Evolutionary conservation across 53 echinoderm and acorn worm species (phyloP), one percentile per base, ranked within the genome.

Genomic region (Mesocentrotus franciscanus): DNA sequence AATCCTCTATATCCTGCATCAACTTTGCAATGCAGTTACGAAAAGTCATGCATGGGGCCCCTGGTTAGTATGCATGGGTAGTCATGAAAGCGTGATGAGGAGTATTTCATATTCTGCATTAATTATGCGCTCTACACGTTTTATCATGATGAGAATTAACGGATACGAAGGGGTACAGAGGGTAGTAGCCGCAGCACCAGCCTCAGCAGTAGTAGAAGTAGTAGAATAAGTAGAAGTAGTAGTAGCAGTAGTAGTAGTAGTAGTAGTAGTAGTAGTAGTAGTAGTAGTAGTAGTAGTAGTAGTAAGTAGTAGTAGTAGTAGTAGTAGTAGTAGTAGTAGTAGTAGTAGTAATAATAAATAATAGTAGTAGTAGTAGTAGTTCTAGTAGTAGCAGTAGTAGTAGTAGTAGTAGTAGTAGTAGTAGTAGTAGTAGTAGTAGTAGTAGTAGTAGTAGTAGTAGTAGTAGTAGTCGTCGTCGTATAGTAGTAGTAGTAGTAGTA

Each of bases 271-370:
- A 70, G 71, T 70, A 70, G 71, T 70, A 70, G 71, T 70, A 70
- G 22, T 76, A 18, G 5, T 70, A 83, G 36, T 35, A 83, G 83
- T 83, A 79, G 81, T 79, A 79, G 81, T 35, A 79, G 81, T 79
- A 79, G 81, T 79, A 79, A 66, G 33, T 79, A 33, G 39, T 79
- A 79, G 81, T 79, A 79, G 81, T 79, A 79, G 81, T 79, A 35
- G 81, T 33, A 79, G 81, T 42, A 84, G 85, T 84, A 84, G 35
- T 79, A 79, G 81, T 84, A 84, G 85, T 84, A 84, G 85, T 0
- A 42, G 8, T 84, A 42, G 85, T 84, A 84, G 49, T 49, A 16
- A n/a, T n/a, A n/a, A n/a, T n/a, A n/a, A n/a, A n/a, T n/a, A n/a
- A n/a, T n/a, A n/a, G n/a, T n/a, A 39, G 81, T 79, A 79, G 2